A percentile compares a stretch with the other conserved stretches of the same genome.
phyloP scores from a whole-genome alignment of 2,888 invertebrate genomes.

The Lasioglossum morio region DNA sequence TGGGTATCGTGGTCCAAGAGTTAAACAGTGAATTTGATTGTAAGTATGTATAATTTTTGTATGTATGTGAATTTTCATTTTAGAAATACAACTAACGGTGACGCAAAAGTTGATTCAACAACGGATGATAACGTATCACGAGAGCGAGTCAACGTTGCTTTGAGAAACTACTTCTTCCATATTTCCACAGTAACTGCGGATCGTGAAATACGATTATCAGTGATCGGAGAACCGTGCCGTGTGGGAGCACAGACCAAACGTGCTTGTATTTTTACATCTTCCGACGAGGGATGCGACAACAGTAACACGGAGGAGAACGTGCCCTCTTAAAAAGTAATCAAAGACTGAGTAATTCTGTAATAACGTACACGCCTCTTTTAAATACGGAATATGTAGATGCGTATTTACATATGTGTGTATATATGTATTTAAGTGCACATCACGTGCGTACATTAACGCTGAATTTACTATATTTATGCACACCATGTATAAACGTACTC shows the following conservation, averaged over 20 bases:
- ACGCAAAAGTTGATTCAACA: conserved; percentile 69
- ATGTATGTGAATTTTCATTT: background rate
- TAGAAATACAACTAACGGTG: conserved; percentile 73
- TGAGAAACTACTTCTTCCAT: conserved; percentile 86
- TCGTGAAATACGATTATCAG: conserved; percentile 79
- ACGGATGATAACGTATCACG: conserved; percentile 77
- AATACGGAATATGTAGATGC: conserved; percentile 54
- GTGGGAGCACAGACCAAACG: conserved; percentile 64
- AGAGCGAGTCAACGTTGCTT: conserved; percentile 85
- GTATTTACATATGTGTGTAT: conserved; percentile 66
- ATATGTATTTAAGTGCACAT: conserved; percentile 59
- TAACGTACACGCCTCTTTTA: conserved; percentile 56
- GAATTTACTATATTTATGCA: conserved; percentile 43
- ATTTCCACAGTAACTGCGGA: conserved; percentile 73
- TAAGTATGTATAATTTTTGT: background rate
- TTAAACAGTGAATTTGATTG: background rate
- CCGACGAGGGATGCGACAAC: conserved; percentile 64
- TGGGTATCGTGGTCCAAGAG: background rate
- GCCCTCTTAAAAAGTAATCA: conserved; percentile 68
- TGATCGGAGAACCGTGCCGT: conserved; percentile 79
- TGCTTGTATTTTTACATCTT: conserved; percentile 58
- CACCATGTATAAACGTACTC: conserved; percentile 43
- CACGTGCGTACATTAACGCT: conserved; percentile 31
- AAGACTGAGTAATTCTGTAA: conserved; percentile 68
- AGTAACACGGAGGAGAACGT: conserved; percentile 68